Evolutionary conservation across 2,797 vertebrate genomes (phyloP).

Genomic region (Chelidonichthys spinosus): DNA sequence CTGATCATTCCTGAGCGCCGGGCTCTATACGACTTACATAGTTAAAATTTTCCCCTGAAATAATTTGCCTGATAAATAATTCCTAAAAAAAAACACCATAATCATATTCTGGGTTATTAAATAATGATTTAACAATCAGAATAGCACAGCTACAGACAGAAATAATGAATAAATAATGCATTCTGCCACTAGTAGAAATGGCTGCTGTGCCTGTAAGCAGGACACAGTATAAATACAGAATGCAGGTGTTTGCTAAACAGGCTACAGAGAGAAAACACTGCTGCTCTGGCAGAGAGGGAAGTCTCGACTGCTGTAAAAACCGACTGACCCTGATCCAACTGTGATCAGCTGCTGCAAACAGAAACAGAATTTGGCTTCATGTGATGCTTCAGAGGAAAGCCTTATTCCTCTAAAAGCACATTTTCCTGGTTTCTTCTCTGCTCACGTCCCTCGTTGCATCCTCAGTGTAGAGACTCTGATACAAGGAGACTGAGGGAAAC

Average conservation of each 20-base stretch:
- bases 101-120: background rate
- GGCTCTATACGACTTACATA: background rate
- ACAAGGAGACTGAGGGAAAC: too few relatives aligned
- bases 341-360: background rate
- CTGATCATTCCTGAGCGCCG: background rate
- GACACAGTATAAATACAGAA: background rate
- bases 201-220: background rate
- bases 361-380: background rate
- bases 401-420: too few relatives aligned
- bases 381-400: too few relatives aligned
- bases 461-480: too few relatives aligned
- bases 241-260: background rate
- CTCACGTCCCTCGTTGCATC: too few relatives aligned
- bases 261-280: background rate
- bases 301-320: background rate
- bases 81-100: background rate
- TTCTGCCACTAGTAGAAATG: background rate
- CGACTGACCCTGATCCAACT: background rate
- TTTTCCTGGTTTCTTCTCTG: too few relatives aligned
- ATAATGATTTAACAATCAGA: background rate
- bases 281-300: background rate
- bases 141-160: background rate
- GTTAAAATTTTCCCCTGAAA: background rate
- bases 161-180: background rate
- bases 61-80: background rate